Evolutionary conservation across 2,888 invertebrate species (phyloP), one percentile per base, ranked within the genome.

Genomic region (Trypoxylon attenuatum): DNA sequence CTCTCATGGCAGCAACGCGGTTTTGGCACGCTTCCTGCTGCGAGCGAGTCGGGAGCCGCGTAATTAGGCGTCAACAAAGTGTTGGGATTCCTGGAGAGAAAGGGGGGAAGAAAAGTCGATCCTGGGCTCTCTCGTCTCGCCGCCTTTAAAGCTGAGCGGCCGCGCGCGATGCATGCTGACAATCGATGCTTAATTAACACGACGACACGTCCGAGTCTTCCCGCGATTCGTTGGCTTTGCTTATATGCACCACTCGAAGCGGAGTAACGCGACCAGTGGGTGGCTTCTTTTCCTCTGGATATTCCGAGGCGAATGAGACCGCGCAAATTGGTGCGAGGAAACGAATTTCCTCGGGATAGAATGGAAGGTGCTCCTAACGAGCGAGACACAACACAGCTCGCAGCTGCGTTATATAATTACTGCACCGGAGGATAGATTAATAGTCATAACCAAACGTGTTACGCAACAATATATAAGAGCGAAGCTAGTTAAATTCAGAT

Each of bases 401-500:
- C 69, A 75, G 75, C 75, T 70, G 75, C 70, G 70, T 75, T 75
- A 67, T 53, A 64, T 75, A 75, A 75, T 75, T 75, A 75, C 60
- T 10, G 59, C 43, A 64, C 38, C 60, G 39, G 61, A 58, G 70
- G 71, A 75, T 76, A 63, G 71, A 73, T 71, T 75, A 73, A 75
- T 75, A 70, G 76, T 59, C 75, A 62, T 72, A 65, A 69, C 61
- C 62, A 63, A 70, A 61, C n/a, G n/a, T 54, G 76, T 75, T 75
- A 27, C 70, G 70, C 62, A 75, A 75, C 67, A 43, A 33, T 67
- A 47, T 38, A 45, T 27, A 38, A 21, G 52, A 38, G 41, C 51
- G 52, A 53, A 38, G 42, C 66, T 42, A 46, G 46, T 57, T 55
- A 53, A 18, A 33, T 33, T 38, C 25, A 53, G 33, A 45, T 18